A percentile compares a stretch with the other conserved stretches of the same genome.
Conservation (phyloP, 2,797 vertebrate species). For the Galagoides demidoff region DNA sequence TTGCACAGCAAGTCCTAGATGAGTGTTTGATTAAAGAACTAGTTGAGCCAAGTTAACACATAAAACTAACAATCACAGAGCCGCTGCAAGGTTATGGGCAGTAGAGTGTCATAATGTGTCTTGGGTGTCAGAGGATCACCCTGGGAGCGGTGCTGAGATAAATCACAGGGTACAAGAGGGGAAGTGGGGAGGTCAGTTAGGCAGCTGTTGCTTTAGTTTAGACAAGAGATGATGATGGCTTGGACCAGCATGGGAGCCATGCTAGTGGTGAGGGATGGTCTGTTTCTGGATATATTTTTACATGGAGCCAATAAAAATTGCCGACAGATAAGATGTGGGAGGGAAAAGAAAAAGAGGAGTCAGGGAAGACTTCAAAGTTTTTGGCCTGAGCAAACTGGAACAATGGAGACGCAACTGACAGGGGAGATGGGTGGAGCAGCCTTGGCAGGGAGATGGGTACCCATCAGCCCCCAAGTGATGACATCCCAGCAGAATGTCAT, state of each 20-base stretch:
- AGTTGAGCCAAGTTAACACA: neutral
- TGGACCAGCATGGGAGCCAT: neutral
- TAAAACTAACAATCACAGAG: neutral
- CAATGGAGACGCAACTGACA: neutral
- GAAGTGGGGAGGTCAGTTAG: neutral
- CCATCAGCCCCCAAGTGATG: too few species aligned
- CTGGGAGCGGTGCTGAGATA: neutral
- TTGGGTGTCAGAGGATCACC: neutral
- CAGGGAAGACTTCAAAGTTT: neutral
- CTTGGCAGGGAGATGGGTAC: neutral
- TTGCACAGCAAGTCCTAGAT: neutral
- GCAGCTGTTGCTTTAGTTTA: neutral
- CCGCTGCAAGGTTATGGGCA: neutral
- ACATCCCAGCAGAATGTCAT: neutral
- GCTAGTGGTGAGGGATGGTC: neutral
- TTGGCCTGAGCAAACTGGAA: neutral
- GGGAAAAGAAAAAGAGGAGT: neutral
- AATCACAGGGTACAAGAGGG: neutral
- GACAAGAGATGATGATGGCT: neutral
- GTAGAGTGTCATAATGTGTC: neutral
- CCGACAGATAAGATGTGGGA: neutral
- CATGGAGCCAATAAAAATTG: neutral
- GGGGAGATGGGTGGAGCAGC: neutral
- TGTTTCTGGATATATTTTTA: neutral
- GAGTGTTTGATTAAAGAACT: neutral